Evolutionary conservation across 1,140 invertebrate genomes (phyloP).

Genomic region (Drosophila elegans): DNA sequence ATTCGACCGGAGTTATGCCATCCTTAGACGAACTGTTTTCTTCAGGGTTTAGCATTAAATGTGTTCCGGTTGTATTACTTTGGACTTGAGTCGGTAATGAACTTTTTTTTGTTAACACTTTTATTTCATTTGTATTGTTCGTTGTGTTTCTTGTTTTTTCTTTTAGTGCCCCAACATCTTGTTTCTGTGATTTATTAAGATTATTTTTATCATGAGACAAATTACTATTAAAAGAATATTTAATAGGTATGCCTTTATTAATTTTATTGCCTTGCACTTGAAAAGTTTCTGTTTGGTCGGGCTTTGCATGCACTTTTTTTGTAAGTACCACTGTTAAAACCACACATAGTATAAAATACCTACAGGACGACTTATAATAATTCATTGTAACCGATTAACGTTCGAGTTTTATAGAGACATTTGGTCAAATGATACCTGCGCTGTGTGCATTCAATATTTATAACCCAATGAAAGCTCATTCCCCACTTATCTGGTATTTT

Average conservation of each 20-base stretch:
- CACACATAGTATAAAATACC: neutral
- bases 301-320: neutral
- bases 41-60: neutral
- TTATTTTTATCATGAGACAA: neutral
- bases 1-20: neutral
- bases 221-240: neutral
- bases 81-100: neutral
- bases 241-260: neutral
- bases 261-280: neutral
- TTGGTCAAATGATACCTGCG: constrained; percentile 29
- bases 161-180: neutral
- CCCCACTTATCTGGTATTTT: constrained; percentile 33
- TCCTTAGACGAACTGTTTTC: neutral
- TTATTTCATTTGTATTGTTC: too few species aligned
- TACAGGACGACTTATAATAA: neutral
- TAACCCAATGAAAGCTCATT: constrained; percentile 22
- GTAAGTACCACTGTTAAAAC: neutral
- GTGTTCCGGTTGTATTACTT: neutral
- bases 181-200: neutral
- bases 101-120: too few species aligned
- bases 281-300: neutral
- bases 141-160: neutral
- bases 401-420: constrained; percentile 15
- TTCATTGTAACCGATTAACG: constrained; percentile 19
- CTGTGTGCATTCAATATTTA: constrained; percentile 34